These are phyloP conservation scores for Pandion haliaetus DNA, from an alignment of 2,113 vertebrate species.

Conservation along the genomic window DNA sequence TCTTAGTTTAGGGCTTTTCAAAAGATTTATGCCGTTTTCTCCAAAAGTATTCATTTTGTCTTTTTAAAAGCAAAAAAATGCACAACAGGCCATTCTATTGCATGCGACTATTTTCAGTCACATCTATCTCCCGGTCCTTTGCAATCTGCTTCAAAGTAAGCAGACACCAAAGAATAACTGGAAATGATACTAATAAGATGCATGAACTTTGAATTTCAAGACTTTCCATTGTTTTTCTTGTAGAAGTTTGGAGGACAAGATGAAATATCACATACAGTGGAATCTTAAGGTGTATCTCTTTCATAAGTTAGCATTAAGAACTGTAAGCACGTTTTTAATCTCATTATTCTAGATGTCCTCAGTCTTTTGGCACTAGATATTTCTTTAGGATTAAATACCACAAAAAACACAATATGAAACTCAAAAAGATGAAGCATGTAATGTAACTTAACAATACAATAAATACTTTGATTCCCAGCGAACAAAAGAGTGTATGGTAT, in stretches of 20 bases:
- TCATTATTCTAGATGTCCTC: neutral
- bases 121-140: neutral
- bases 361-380: neutral
- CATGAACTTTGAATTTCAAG: constrained; percentile 6
- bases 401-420: neutral
- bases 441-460: neutral
- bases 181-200: constrained; percentile 16
- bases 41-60: neutral
- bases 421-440: neutral
- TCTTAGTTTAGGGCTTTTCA: neutral
- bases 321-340: constrained; percentile 6
- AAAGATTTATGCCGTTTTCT: constrained; percentile 18
- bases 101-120: neutral
- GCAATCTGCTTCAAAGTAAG: constrained; percentile 41
- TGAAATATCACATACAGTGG: neutral
- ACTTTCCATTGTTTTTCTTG: neutral
- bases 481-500: neutral
- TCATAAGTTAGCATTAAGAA: constrained; percentile 11
- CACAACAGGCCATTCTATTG: neutral
- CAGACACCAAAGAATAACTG: neutral
- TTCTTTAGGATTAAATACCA: constrained; percentile 48
- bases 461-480: neutral
- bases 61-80: neutral
- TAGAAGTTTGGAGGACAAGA: neutral
- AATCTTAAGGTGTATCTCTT: constrained; percentile 11